Evolutionary conservation across 2,888 invertebrate genomes (phyloP), one percentile per base, ranked within the genome.

Genomic region (Lobophora halterata): DNA sequence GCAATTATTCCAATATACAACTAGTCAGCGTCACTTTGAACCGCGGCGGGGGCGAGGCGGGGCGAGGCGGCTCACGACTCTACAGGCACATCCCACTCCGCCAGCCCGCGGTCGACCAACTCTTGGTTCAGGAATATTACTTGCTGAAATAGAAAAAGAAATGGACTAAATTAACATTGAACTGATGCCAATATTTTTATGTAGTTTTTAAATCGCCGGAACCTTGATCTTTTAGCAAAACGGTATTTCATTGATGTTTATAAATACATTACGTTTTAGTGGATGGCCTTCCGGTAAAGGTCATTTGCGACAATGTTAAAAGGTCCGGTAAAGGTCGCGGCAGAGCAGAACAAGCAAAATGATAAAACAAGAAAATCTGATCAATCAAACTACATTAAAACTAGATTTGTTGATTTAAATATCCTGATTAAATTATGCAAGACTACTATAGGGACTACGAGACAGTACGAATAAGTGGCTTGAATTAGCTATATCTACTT

Each of bases 41-140:
- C 45, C 48, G 46, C 38, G 53, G 45, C 38, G 33, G 49, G 32
- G 42, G 38, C 32, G 43, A 25, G 20, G 39, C 25, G 36, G 50
- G 36, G 51, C 34, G 61, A 6, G 11, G 5, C 24, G 27, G 36
- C 66, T 86, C 85, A 86, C 73, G 85, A 81, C 60, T 87, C 87
- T 3, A 71, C 56, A 35, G 87, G 85, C 47, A 91, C 74, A 48
- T 86, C 87, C 92, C 94, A 95, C 68, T 93, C 92, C 31, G 96
- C 97, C 64, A 92, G 90, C 35, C 95, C 95, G 75, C 93, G 91
- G 59, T 93, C 93, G 59, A 96, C 94, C 65, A 97, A 88, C 86
- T 96, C 96, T 67, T 94, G 90, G 78, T 97, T 97, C 59, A 97
- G 90, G 79, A 94, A 93, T 85, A 95, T 90, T 59, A 94, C 91